Conservation (phyloP, 2,113 vertebrate species). For the Urocitellus parryii region DNA sequence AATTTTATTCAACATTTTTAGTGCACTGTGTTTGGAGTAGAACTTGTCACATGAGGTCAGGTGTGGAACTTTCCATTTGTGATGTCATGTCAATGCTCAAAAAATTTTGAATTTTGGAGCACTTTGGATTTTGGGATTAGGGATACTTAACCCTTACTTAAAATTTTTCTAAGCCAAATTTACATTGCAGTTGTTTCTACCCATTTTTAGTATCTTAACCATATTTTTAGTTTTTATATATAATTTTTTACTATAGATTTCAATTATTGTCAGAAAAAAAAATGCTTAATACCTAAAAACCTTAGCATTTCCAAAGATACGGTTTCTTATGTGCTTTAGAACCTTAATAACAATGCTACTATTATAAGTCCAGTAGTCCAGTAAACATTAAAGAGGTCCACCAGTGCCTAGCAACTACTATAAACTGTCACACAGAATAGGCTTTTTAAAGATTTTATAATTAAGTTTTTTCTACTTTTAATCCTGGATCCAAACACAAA, state of each 20-base stretch:
- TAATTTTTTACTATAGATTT: slow-evolving; percentile 62
- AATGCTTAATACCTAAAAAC: slow-evolving; percentile 27
- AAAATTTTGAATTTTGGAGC: not conserved
- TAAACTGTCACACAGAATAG: slow-evolving; percentile 51
- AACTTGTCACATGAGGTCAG: not conserved
- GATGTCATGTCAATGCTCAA: not conserved
- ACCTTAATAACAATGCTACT: slow-evolving; percentile 77
- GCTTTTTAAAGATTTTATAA: slow-evolving; percentile 47
- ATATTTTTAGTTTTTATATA: slow-evolving; percentile 40
- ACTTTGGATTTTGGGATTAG: not conserved
- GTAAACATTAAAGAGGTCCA: slow-evolving; percentile 72
- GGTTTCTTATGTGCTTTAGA: not conserved
- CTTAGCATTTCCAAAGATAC: not conserved
- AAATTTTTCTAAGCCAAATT: not conserved
- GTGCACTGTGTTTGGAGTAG: not conserved
- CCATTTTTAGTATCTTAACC: slow-evolving; percentile 31
- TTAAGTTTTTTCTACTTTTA: slow-evolving; percentile 55
- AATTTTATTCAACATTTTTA: slow-evolving; percentile 14
- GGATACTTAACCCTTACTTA: not conserved
- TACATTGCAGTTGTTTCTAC: not conserved
- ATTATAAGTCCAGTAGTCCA: slow-evolving; percentile 64
- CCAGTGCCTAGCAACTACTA: slow-evolving; percentile 82
- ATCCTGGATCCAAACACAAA: slow-evolving; percentile 39
- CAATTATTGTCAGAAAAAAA: slow-evolving; percentile 34
- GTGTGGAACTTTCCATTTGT: not conserved